phyloP scores from a whole-genome alignment of 2,797 vertebrate genomes.

The Philypnodon macrostomus region DNA sequence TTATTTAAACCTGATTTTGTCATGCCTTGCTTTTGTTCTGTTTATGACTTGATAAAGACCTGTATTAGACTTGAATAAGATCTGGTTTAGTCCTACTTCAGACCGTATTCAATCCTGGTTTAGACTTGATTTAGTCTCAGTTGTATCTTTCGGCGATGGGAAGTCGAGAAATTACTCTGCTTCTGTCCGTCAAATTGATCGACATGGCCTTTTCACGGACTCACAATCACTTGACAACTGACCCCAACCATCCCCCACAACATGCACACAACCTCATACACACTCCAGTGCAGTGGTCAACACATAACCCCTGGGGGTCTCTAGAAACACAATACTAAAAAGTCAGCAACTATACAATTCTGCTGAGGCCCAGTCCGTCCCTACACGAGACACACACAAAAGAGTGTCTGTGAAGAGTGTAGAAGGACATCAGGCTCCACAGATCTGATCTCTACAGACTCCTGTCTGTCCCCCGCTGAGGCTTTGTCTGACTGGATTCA shows the following conservation, averaged over 20 bases:
- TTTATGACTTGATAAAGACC: too few species aligned
- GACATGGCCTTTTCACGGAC: slow-evolving; percentile 67
- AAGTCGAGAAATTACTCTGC: slow-evolving; percentile 43
- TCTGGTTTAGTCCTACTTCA: too few species aligned
- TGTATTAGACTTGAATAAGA: too few species aligned
- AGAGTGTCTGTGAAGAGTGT: slow-evolving; percentile 50
- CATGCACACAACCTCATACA: slow-evolving; percentile 30
- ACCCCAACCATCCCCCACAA: slow-evolving; percentile 41
- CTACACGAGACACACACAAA: slow-evolving; percentile 51
- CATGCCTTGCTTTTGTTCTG: too few species aligned
- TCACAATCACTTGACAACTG: slow-evolving; percentile 70
- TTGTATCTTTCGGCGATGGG: slow-evolving; percentile 11
- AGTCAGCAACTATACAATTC: slow-evolving; percentile 62
- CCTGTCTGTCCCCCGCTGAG: slow-evolving; percentile 50
- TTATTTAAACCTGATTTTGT: too few species aligned
- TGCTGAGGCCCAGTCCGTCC: slow-evolving; percentile 54
- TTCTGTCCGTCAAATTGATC: slow-evolving; percentile 67
- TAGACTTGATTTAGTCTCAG: too few species aligned
- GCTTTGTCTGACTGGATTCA: slow-evolving; percentile 34
- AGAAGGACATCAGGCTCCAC: slow-evolving; percentile 40
- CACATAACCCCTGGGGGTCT: slow-evolving; percentile 49
- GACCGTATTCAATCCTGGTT: too few species aligned
- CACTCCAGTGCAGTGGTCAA: slow-evolving; percentile 27
- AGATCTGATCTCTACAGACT: slow-evolving; percentile 48
- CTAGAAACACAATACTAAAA: slow-evolving; percentile 55